Percentiles rank a stretch among this genome's conserved stretches.
phyloP scores from a whole-genome alignment of 2,113 vertebrate genomes.

The Nycticebus coucang region DNA sequence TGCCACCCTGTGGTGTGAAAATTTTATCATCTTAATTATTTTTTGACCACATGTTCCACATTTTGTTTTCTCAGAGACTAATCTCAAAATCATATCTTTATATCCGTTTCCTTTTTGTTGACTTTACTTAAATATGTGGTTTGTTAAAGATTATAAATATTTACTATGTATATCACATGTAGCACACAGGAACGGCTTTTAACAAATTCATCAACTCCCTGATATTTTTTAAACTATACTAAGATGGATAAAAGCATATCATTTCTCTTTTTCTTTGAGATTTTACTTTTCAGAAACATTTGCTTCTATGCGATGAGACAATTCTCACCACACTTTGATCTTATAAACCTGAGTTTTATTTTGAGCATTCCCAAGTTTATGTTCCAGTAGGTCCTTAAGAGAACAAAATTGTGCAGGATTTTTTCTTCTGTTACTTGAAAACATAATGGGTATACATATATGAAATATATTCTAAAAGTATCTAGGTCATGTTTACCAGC shows the following conservation, averaged over 20 bases:
- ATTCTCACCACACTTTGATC: neutral
- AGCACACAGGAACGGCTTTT: neutral
- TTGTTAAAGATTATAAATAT: neutral
- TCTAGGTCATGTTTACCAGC: neutral
- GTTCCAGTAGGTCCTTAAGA: neutral
- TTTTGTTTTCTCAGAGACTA: neutral
- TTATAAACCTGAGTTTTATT: neutral
- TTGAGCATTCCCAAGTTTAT: neutral
- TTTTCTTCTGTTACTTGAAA: neutral
- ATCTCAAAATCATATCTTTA: neutral
- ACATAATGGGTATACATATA: neutral
- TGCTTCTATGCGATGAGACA: neutral
- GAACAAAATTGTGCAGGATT: neutral
- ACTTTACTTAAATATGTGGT: neutral
- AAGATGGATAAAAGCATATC: neutral
- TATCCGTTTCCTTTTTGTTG: neutral
- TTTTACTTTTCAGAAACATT: neutral
- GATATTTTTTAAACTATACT: neutral
- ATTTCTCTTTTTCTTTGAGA: neutral
- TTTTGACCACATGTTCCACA: neutral
- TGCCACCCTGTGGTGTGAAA: neutral
- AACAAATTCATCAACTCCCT: neutral
- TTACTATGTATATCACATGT: neutral
- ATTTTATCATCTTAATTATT: neutral
- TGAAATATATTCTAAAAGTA: neutral